These are phyloP conservation scores for Octonoba sinensis DNA, from an alignment of 2,888 invertebrate genomes.

Conservation along the genomic window DNA sequence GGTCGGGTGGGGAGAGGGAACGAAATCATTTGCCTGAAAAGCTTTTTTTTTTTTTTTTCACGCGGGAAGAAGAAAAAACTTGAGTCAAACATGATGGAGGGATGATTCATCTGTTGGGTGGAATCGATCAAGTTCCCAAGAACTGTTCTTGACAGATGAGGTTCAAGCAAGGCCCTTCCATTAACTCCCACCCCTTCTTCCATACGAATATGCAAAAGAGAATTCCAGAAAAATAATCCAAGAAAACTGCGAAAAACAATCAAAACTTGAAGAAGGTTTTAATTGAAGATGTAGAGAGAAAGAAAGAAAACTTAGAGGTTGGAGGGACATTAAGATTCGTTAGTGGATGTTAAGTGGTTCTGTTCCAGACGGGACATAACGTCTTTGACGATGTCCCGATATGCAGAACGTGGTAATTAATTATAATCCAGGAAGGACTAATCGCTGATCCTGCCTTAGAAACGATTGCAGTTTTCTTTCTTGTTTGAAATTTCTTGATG, in stretches of 20 bases:
- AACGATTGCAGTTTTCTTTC: background rate
- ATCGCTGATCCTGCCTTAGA: background rate
- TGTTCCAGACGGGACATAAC: background rate
- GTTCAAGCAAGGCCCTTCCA: slow-evolving; percentile 4
- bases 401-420: background rate
- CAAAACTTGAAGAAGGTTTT: slow-evolving; percentile 18
- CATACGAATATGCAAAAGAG: background rate
- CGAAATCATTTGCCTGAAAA: background rate
- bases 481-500: too few relatives aligned
- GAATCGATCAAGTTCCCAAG: slow-evolving; percentile 22
- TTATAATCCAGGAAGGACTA: background rate
- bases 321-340: slow-evolving; percentile 14
- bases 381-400: background rate
- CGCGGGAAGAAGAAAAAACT: background rate
- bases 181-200: slow-evolving; percentile 11
- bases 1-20: too few relatives aligned
- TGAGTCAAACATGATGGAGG: background rate
- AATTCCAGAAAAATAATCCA: slow-evolving; percentile 12
- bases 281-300: slow-evolving; percentile 16
- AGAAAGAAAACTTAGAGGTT: background rate
- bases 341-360: slow-evolving; percentile 27
- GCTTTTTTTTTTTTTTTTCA: background rate
- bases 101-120: slow-evolving; percentile 2
- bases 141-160: slow-evolving; percentile 21
- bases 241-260: slow-evolving; percentile 21